Evolutionary conservation across 1,140 invertebrate species (phyloP), one percentile per base, ranked within the genome.

Genomic region (Pseudoatta argentina): DNA sequence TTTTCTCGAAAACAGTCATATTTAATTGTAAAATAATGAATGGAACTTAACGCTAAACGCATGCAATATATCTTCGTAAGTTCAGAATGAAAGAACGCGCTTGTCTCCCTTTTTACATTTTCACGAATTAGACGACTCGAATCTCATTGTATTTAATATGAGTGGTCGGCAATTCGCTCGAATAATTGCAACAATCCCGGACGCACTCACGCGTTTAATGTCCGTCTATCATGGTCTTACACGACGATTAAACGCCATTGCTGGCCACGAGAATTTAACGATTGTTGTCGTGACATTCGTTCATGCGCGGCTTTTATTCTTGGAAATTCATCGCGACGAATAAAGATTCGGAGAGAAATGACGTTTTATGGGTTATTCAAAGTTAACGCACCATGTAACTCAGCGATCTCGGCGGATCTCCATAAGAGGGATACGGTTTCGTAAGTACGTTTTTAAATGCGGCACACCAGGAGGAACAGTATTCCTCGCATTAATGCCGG

Each of bases 351-450:
- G 18, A 48, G 55, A 82, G 79, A 34, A 6, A 51, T 51, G 39
- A n/a, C 48, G 48, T 69, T 73, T 83, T 83, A 83, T 51, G 59
- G 69, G 79, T 73, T 83, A 83, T 83, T 83, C 79, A 83, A 83
- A 83, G 69, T 83, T 83, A 83, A 83, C 69, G 79, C 55, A 27
- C 79, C 79, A 73, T 83, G 69, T 75, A 83, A 83, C 79, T 34
- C 30, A 14, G 7, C 34, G 21, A 16, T 82, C 10, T 72, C 39
- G 34, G 66, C 30, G 67, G 18, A 75, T 83, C 39, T 27, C 14
- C 27, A 27, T 30, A 44, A 73, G 69, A 61, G 18, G 39, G 30
- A 39, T 51, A 61, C 5, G 7, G 48, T 51, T 51, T 34, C 34
- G 55, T 73, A 75, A 83, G 79, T 73, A 73, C 79, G 69, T 83